Evolutionary conservation across 1,140 invertebrate genomes (phyloP).

Genomic region (Trissolcus basalis): DNA sequence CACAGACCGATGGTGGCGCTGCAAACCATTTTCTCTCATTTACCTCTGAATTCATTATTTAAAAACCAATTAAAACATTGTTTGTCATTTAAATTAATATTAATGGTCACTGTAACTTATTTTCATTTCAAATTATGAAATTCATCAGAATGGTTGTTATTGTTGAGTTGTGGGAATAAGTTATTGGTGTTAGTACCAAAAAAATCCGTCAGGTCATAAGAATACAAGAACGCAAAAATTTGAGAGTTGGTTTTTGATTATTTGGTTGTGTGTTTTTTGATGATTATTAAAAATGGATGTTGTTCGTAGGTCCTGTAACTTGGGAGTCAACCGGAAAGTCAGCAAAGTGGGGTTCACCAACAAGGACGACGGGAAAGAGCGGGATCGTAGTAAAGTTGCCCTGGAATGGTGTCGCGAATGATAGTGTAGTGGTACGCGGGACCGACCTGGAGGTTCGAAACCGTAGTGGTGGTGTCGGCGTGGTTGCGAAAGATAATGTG

Average conservation of each 20-base stretch:
- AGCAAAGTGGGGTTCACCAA: constrained; percentile 23
- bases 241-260: too few species aligned
- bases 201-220: too few species aligned
- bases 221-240: too few species aligned
- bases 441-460: constrained; percentile 8
- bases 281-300: neutral
- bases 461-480: constrained; percentile 19
- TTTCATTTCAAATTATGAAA: too few species aligned
- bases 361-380: constrained; percentile 36
- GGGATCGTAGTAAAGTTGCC: constrained; percentile 21
- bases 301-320: constrained; percentile 17
- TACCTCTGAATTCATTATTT: too few species aligned
- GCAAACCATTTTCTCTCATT: too few species aligned
- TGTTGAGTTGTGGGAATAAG: too few species aligned
- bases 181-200: neutral
- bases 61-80: too few species aligned
- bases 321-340: constrained; percentile 28
- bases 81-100: too few species aligned
- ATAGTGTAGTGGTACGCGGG: constrained; percentile 30
- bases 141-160: too few species aligned
- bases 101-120: too few species aligned
- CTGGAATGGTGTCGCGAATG: constrained; percentile 29
- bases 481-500: constrained; percentile 35
- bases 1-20: too few species aligned
- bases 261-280: neutral